A percentile compares a stretch with the other conserved stretches of the same genome.
These are phyloP conservation scores for Eristalis intricaria DNA, from an alignment of 2,888 invertebrate genomes.

Conservation along the genomic window DNA sequence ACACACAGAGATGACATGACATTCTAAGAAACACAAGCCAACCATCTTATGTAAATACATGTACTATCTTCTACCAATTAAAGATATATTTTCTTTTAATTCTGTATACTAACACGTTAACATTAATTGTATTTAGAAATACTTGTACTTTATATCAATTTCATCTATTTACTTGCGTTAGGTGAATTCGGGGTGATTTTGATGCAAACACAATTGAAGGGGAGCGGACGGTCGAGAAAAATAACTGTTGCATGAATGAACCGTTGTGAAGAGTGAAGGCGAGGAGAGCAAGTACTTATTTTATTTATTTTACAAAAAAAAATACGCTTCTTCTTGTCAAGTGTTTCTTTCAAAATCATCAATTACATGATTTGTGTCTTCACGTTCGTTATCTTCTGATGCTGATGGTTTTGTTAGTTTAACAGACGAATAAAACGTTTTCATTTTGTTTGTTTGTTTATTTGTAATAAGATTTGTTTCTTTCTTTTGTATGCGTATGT, in stretches of 20 bases:
- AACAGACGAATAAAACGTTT: conserved; percentile 7
- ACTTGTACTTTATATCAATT: conserved; percentile 62
- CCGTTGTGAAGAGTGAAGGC: neutral
- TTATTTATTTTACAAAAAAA: neutral
- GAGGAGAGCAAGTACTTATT: conserved; percentile 1
- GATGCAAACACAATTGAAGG: neutral
- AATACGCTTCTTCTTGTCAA: neutral
- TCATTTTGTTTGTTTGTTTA: neutral
- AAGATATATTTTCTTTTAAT: conserved; percentile 3
- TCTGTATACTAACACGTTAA: conserved; percentile 33
- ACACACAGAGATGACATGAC: neutral
- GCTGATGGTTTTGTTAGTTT: neutral
- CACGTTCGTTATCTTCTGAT: neutral
- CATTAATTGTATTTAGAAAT: conserved; percentile 38
- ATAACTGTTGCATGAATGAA: neutral
- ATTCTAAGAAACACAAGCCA: conserved; percentile 2
- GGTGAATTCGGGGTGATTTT: neutral
- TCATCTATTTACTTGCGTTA: conserved; percentile 35
- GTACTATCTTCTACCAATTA: neutral
- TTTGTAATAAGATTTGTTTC: conserved; percentile 1
- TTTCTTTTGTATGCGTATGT: conserved; percentile 21
- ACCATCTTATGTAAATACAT: conserved; percentile 18
- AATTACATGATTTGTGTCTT: neutral
- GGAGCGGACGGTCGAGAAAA: neutral
- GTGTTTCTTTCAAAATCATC: neutral